phyloP scores from a whole-genome alignment of 35 echinoderm and acorn worm genomes.

The Lytechinus pictus region DNA sequence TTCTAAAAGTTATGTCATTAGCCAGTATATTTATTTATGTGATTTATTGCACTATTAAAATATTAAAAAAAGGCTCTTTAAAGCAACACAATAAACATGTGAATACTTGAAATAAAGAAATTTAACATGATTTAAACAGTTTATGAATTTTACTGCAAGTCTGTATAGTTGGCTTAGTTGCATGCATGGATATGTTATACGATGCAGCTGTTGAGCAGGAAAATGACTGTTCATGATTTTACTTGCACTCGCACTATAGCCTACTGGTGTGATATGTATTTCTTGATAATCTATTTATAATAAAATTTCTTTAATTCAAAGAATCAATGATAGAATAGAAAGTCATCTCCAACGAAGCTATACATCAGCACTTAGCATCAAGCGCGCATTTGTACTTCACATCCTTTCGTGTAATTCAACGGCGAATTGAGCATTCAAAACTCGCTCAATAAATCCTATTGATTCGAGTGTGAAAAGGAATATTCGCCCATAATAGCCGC shows the following conservation, averaged over 20 bases:
- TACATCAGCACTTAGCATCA: background rate
- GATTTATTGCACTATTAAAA: no score
- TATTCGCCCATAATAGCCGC: background rate
- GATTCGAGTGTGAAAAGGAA: background rate
- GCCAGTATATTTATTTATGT: no score
- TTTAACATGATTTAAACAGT: no score
- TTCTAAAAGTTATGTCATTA: no score
- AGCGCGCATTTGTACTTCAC: background rate
- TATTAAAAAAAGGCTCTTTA: no score
- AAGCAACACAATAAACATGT: no score
- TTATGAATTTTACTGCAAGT: no score
- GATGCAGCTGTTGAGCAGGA: background rate
- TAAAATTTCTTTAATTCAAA: background rate
- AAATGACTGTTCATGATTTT: background rate
- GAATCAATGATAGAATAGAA: background rate
- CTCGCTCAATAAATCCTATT: slow-evolving; percentile 11
- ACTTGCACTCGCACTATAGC: background rate
- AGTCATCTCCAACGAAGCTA: background rate
- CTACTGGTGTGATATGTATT: background rate
- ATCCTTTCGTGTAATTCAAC: slow-evolving; percentile 2
- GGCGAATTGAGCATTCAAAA: slow-evolving; percentile 18
- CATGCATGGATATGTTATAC: no score
- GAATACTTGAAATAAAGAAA: no score
- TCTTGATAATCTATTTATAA: background rate
- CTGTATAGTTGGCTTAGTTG: no score